phyloP scores from a whole-genome alignment of 1,140 invertebrate species.

The Atta cephalotes region DNA sequence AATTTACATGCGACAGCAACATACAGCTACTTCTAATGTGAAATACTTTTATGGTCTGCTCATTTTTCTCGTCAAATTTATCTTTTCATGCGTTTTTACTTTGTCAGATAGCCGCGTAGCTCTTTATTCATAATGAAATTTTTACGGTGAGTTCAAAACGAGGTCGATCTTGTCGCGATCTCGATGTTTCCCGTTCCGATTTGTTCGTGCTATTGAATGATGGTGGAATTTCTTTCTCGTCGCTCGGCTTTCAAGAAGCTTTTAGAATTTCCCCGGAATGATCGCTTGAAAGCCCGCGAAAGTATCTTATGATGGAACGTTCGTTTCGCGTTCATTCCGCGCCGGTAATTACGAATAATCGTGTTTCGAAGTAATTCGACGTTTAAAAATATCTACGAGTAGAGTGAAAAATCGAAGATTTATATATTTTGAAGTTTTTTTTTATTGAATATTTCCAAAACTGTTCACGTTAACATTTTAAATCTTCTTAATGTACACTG shows the following conservation, averaged over 20 bases:
- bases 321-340: constrained; percentile 60
- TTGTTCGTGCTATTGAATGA: constrained; percentile 55
- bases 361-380: constrained; percentile 39
- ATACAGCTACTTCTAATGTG: not conserved
- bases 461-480: not conserved
- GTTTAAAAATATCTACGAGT: constrained; percentile 38
- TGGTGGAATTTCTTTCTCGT: constrained; percentile 57
- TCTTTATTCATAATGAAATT: constrained; percentile 48
- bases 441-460: constrained; percentile 1
- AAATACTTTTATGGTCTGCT: not conserved
- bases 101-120: constrained; percentile 19
- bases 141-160: constrained; percentile 35
- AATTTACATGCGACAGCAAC: not conserved
- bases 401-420: constrained; percentile 31
- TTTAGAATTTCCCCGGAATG: constrained; percentile 59
- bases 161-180: constrained; percentile 53
- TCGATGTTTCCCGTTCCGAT: constrained; percentile 58
- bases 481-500: not conserved
- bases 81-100: constrained; percentile 11
- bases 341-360: constrained; percentile 58
- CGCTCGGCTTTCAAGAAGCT: constrained; percentile 62
- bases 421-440: not conserved
- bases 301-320: constrained; percentile 55
- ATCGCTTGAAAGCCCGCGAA: constrained; percentile 58
- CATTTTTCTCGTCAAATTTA: constrained; percentile 30